Base-by-base conservation (phyloP, 1,140 invertebrate species). In the Rhagoletis zephyria region DNA sequence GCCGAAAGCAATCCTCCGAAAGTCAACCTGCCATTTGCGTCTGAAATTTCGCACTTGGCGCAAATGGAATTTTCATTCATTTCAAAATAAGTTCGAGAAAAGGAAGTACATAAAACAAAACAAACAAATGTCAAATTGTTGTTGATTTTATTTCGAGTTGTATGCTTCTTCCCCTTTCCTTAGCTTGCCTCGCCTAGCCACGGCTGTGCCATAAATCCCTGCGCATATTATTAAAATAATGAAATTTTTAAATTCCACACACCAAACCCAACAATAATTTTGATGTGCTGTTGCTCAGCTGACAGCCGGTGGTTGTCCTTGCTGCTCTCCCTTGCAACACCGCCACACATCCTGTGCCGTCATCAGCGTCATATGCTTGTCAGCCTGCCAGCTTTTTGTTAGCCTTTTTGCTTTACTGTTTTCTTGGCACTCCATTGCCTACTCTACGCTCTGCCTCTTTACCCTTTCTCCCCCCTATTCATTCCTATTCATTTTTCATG, bases 171-270 rank as follows among this genome's bases (percentile, higher is more conserved):
- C n/a, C n/a, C 4, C 4, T 77, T 6, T 51, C 51, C 10, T 48
- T 48, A 1, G 48, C 51, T 56, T 81, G 4, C n/a, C 74, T 56
- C 19, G 74, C 86, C 85, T 30, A 30, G 4, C n/a, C 74, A 30
- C 19, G 74, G 64, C 85, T 30, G 1, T 12, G n/a, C 4, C 86
- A 85, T 85, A 45, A 85, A 61, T 85, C 56, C 85, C 85, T 19
- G 85, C 64, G 85, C 86, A 67, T 88, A 86, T 88, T 88, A 88
- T 88, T 88, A 60, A 88, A 85, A 88, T 88, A 88, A 88, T 88
- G 87, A 87, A 87, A 85, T 64, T 87, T 67, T 85, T 45, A 88
- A 48, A 56, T 48, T 87, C 30, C 81, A 59, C 81, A 81, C n/a
- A 81, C 7, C 74, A 30, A 30, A 30, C 30, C 30, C 30, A 81